Evolutionary conservation across 2,797 vertebrate species (phyloP).

Genomic region (Sebastiscus albofasciatus): DNA sequence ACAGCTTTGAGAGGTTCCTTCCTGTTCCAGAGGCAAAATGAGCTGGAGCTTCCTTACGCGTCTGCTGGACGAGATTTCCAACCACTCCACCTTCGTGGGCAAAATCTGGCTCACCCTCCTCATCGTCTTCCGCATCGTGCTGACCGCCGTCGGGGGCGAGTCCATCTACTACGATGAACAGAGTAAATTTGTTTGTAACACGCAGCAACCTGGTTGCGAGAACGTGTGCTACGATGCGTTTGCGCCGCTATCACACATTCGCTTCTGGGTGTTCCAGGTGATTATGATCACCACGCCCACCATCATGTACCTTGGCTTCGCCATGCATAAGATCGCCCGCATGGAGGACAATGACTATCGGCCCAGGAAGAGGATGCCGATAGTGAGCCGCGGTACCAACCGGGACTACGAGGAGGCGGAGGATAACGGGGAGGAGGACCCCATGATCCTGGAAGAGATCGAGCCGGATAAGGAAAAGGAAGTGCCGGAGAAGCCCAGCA

Average conservation of each 20-base stretch:
- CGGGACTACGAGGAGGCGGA: slow-evolving; percentile 92
- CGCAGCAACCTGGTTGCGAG: slow-evolving; percentile 91
- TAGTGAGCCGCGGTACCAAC: slow-evolving; percentile 85
- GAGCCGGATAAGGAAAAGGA: slow-evolving; percentile 86
- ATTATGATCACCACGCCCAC: slow-evolving; percentile 91
- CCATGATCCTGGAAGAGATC: slow-evolving; percentile 92
- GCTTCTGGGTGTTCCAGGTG: slow-evolving; percentile 94
- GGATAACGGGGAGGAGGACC: slow-evolving; percentile 92
- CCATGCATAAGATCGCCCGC: slow-evolving; percentile 91
- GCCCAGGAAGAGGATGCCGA: slow-evolving; percentile 80
- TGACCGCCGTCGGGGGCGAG: slow-evolving; percentile 92
- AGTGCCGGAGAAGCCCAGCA: slow-evolving; percentile 67
- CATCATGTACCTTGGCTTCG: slow-evolving; percentile 92
- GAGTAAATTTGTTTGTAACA: slow-evolving; percentile 94
- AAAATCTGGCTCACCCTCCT: slow-evolving; percentile 94
- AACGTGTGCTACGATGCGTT: slow-evolving; percentile 94
- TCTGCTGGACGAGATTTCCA: slow-evolving; percentile 93
- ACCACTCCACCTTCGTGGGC: slow-evolving; percentile 94
- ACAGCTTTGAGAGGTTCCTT: slow-evolving; percentile 59
- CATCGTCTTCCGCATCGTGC: slow-evolving; percentile 91
- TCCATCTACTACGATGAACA: slow-evolving; percentile 96
- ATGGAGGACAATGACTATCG: slow-evolving; percentile 79
- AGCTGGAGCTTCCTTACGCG: slow-evolving; percentile 95
- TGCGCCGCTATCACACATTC: slow-evolving; percentile 90
- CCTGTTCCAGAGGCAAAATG: slow-evolving; percentile 77